Evolutionary conservation across 2,113 vertebrate species (phyloP), one percentile per base, ranked within the genome.

Genomic region (Paraplagusia blochii): DNA sequence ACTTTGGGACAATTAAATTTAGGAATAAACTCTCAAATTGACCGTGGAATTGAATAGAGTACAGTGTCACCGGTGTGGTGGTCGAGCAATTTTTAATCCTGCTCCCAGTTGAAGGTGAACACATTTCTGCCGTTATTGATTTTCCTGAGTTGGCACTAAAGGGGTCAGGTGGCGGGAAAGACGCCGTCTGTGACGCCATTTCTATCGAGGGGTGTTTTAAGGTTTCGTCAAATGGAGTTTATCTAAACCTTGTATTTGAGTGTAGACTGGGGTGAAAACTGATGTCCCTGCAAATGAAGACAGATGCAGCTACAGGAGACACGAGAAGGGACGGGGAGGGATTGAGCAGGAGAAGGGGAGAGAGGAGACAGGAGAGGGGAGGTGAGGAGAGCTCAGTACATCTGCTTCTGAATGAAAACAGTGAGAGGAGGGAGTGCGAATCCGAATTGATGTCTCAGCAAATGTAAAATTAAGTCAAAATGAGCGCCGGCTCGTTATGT

Each of bases 391-490:
- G 74, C 71, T 81, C 66, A 45, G 60, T 81, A 71, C 88, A 87
- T 87, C 80, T 85, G 85, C 76, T 85, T 87, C 57, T 85, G 78
- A 87, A 87, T 82, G 81, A 77, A 84, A 72, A 59, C 73, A 62
- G 66, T 36, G 59, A 49, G 38, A 47, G 63, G 59, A 14, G 40
- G 16, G 39, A 45, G 50, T n/a, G 11, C 19, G 52, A 44, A 68
- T 58, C 15, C 36, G 19, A 81, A 72, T 19, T 67, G 76, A 76
- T 63, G 66, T 63, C 54, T 80, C 76, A 66, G 80, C 80, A 79
- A 77, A 77, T 71, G 53, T 66, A 66, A 77, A 29, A 72, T 63
- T 57, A 72, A 65, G 70, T 74, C 44, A 62, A 80, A 78, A 86
- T 60, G 45, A 69, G 58, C 38, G 47, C 74, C 74, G 62, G 45